Conservation (phyloP, 2,888 invertebrate genomes). For the Crepidodera aurea region DNA sequence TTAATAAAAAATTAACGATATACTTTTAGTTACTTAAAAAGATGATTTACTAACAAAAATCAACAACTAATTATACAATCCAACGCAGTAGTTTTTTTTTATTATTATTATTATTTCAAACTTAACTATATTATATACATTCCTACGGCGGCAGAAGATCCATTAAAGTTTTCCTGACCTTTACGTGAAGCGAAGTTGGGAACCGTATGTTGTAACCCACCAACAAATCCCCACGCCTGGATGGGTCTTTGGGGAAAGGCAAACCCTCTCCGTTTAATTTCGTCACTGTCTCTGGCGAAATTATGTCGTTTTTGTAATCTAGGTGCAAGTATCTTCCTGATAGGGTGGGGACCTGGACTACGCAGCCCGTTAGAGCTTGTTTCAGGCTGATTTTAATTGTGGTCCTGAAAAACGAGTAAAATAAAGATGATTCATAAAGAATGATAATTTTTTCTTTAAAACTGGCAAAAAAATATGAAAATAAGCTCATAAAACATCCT, state of each 20-base stretch:
- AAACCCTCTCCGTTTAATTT: conserved; percentile 85
- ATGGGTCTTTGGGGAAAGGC: conserved; percentile 91
- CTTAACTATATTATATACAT: conserved; percentile 3
- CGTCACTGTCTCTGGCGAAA: conserved; percentile 85
- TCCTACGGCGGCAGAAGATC: conserved; percentile 40
- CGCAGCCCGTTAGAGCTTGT: conserved; percentile 88
- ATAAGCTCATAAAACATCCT: too few relatives aligned
- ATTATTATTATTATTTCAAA: conserved; percentile 1
- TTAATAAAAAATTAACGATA: too few relatives aligned
- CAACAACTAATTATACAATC: too few relatives aligned
- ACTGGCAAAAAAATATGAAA: too few relatives aligned
- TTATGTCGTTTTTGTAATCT: conserved; percentile 77
- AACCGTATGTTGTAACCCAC: conserved; percentile 93
- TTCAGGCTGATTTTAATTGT: conserved; percentile 82
- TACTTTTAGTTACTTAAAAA: too few relatives aligned
- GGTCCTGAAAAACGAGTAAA: conserved; percentile 71
- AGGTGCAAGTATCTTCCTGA: conserved; percentile 72
- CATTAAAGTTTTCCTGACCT: conserved; percentile 38
- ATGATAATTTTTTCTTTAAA: too few relatives aligned
- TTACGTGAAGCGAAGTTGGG: conserved; percentile 67
- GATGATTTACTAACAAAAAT: too few relatives aligned
- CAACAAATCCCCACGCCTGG: conserved; percentile 85
- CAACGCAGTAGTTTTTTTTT: too few relatives aligned
- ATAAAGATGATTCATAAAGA: background rate
- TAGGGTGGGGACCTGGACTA: conserved; percentile 85